phyloP scores from a whole-genome alignment of 2,797 vertebrate genomes.

The Furcifer pardalis region DNA sequence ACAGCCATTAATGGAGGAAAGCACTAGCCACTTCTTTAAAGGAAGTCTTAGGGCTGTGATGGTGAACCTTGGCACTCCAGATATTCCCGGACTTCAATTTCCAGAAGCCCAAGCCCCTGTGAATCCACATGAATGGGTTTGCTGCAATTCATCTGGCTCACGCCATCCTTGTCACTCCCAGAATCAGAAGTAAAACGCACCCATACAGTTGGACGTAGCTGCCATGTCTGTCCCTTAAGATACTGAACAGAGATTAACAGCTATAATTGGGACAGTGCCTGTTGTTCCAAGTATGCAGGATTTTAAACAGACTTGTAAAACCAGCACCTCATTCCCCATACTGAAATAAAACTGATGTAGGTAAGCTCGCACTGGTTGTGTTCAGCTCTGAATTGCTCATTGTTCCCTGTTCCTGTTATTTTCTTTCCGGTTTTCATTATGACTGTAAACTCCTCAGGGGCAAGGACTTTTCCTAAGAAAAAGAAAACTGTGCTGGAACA shows the following conservation, averaged over 20 bases:
- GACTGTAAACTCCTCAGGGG: neutral
- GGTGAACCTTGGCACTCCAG: no score
- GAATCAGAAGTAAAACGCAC: no score
- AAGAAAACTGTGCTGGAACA: no score
- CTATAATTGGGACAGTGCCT: slow-evolving; percentile 17
- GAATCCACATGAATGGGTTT: no score
- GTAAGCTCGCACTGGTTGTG: no score
- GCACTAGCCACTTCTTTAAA: neutral
- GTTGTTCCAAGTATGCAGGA: slow-evolving; percentile 2
- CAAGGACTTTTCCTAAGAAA: neutral
- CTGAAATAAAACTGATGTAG: neutral
- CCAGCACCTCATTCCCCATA: neutral
- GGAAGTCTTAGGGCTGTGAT: neutral
- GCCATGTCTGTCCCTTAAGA: slow-evolving; percentile 21
- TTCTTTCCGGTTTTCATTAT: neutral
- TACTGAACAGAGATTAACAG: slow-evolving; percentile 18
- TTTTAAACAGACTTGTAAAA: slow-evolving; percentile 10
- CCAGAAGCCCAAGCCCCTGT: no score
- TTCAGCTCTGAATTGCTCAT: neutral
- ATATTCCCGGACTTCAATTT: no score
- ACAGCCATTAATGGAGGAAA: neutral
- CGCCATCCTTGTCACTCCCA: no score
- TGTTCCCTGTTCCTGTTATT: neutral
- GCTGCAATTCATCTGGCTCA: no score
- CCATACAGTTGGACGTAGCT: neutral